These are phyloP conservation scores for Prorops nasuta DNA, from an alignment of 1,140 invertebrate species.

Conservation along the genomic window DNA sequence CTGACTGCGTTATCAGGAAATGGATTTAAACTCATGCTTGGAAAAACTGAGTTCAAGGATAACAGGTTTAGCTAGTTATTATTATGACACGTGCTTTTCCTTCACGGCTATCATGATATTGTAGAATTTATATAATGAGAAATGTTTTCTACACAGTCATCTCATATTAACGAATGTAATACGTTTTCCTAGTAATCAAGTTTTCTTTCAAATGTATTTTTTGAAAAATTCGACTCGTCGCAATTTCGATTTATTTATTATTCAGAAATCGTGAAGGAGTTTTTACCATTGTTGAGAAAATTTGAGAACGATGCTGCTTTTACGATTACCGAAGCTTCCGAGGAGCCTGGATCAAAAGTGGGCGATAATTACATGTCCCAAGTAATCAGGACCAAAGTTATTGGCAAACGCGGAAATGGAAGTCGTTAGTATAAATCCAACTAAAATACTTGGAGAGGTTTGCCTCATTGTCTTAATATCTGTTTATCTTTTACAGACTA, in stretches of 20 bases:
- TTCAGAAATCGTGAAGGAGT: constrained; percentile 24
- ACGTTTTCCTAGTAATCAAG: too few species aligned
- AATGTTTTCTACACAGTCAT: too few species aligned
- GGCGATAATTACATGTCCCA: constrained; percentile 51
- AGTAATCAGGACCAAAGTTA: constrained; percentile 37
- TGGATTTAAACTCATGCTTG: too few species aligned
- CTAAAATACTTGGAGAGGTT: not conserved
- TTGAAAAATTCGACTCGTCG: too few species aligned
- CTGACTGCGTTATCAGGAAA: too few species aligned
- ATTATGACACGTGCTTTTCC: too few species aligned
- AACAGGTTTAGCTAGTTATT: too few species aligned
- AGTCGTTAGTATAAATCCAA: constrained; percentile 31
- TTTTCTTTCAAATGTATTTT: too few species aligned
- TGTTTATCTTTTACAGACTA: constrained; percentile 27
- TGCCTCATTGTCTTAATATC: constrained; percentile 6
- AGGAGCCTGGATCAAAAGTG: constrained; percentile 32
- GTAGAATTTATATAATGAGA: too few species aligned
- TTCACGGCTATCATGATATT: too few species aligned
- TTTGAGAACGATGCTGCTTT: constrained; percentile 42
- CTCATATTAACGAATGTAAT: too few species aligned
- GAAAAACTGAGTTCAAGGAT: too few species aligned
- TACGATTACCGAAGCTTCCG: constrained; percentile 27
- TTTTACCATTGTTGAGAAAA: constrained; percentile 30
- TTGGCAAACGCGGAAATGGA: constrained; percentile 34
- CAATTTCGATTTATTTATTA: not conserved